These are phyloP conservation scores for Cephus rjabovi DNA, from an alignment of 2,888 invertebrate species.

Conservation along the genomic window DNA sequence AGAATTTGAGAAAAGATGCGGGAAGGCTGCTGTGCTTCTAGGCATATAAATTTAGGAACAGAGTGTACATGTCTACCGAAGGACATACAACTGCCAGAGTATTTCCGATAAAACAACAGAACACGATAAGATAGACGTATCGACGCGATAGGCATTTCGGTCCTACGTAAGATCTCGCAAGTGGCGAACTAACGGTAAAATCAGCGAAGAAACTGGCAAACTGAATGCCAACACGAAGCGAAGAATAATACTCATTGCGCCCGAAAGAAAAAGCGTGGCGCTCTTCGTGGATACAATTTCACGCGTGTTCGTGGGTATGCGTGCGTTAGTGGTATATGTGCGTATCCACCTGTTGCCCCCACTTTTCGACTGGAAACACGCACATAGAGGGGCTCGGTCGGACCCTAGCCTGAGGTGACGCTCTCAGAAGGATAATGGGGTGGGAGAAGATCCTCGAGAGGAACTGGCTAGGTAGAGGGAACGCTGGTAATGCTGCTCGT, in stretches of 20 bases:
- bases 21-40: constrained; percentile 9
- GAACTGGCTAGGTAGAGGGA: background rate
- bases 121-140: background rate
- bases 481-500: background rate
- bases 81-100: background rate
- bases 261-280: background rate
- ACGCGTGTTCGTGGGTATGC: background rate
- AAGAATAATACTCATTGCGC: background rate
- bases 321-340: constrained; percentile 1
- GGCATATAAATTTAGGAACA: background rate
- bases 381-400: background rate
- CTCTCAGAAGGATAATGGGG: background rate
- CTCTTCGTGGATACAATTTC: background rate
- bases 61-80: background rate
- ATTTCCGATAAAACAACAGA: background rate
- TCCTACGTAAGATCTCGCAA: background rate
- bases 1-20: constrained; percentile 46
- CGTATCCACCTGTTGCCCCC: constrained; percentile 57
- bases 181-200: background rate
- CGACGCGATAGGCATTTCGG: background rate
- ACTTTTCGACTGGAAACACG: constrained; percentile 16
- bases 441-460: background rate
- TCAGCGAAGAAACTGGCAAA: background rate
- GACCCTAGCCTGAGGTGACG: background rate
- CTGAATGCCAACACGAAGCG: background rate